A percentile compares a stretch with the other conserved stretches of the same genome.
These are phyloP conservation scores for Phaethon lepturus DNA, from an alignment of 2,113 vertebrate species.

Conservation along the genomic window DNA sequence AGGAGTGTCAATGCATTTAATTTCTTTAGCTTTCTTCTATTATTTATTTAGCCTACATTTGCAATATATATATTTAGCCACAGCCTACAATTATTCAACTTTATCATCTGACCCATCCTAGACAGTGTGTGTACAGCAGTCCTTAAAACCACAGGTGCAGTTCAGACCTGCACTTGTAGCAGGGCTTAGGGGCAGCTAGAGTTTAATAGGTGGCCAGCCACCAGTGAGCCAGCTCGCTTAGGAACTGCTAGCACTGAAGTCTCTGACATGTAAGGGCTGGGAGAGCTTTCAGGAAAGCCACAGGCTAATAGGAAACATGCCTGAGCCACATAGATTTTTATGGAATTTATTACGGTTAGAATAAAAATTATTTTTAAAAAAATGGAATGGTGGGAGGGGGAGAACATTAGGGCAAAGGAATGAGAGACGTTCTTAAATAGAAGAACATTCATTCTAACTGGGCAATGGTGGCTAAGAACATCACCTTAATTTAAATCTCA, in stretches of 20 bases:
- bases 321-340: background rate
- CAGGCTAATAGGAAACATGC: background rate
- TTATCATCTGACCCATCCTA: background rate
- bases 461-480: background rate
- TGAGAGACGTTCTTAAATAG: background rate
- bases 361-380: too few relatives aligned
- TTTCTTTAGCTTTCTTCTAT: background rate
- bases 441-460: background rate
- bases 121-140: background rate
- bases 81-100: background rate
- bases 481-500: background rate
- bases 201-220: background rate
- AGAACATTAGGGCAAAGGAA: background rate
- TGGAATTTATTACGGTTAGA: background rate
- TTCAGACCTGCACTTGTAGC: background rate
- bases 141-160: background rate
- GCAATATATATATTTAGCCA: background rate
- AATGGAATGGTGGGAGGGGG: too few relatives aligned
- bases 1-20: background rate
- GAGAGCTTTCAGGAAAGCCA: background rate
- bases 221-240: rapidly evolving
- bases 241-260: background rate
- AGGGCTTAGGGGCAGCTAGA: background rate
- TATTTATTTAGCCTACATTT: background rate
- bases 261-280: background rate